Base-by-base conservation (phyloP, 2,797 vertebrate species). In the Erithacus rubecula region DNA sequence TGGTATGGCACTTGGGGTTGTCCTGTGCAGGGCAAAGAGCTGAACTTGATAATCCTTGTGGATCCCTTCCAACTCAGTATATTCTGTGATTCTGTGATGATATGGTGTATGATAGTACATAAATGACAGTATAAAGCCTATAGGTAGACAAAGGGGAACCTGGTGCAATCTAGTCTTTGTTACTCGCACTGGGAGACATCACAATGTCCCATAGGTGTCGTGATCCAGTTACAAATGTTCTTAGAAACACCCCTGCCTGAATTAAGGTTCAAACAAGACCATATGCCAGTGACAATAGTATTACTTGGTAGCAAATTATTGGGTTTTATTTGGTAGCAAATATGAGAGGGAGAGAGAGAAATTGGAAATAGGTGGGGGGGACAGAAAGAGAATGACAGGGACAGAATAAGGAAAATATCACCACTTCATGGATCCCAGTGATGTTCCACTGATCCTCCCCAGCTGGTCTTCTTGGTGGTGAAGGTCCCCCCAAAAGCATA, bases 301-400 rank as follows among this genome's bases (percentile, higher is more conserved):
- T 16, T 64, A 44, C 26, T 64, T 78, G 39, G 36, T 10, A 43
- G 12, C 19, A 63, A 52, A 52, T 34, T n/a, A n/a, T n/a, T n/a
- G n/a, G 16, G 16, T 5, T 53, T 44, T 64, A 44, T 32, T 64
- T 78, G 39, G 36, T 10, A 43, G 12, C 19, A 63, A 52, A 52
- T 34, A 29, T 6, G 6, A 13, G 49, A n/a, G 22, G 19, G 21
- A 41, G 16, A 53, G 10, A 36, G 7, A 32, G 8, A 60, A 41
- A 51, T 27, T 1, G 0, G 9, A 62, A 63, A 34, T 34, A 52
- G 6, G 2, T 18, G 4, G 8, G 1, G 30, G 4, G 2, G 12
- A 19, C 15, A 63, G 21, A 43, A 52, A 63, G 32, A 52, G 32
- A 44, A 5, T 63, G 6, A 43, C 26, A 53, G 37, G 20, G n/a